Conservation (phyloP, 37 sponge, comb jelly and placozoan genomes). For the Haliclona indistincta region DNA sequence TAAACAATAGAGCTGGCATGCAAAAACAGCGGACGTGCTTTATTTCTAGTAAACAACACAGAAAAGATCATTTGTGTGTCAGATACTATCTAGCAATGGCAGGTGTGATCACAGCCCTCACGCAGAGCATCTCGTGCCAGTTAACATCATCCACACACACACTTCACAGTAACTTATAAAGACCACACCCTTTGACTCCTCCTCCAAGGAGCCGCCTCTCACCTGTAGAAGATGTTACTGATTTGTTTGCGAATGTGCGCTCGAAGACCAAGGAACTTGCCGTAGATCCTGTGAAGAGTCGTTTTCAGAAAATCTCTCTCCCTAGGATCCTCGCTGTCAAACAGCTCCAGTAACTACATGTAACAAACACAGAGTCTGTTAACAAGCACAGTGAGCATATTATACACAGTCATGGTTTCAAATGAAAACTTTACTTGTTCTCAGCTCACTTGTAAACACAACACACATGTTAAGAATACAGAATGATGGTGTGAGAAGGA, state of each 20-base stretch:
- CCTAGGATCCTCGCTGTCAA: slow-evolving; percentile 96
- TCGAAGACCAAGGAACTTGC: slow-evolving; percentile 95
- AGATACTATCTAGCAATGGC: neutral
- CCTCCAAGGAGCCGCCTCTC: neutral
- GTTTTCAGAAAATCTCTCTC: slow-evolving; percentile 99
- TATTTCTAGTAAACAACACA: neutral
- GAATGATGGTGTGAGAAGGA: neutral
- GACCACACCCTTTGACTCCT: neutral
- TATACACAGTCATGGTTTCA: too few species aligned
- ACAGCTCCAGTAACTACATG: slow-evolving; percentile 86
- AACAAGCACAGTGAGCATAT: too few species aligned
- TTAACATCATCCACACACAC: slow-evolving; percentile 7
- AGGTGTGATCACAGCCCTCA: neutral
- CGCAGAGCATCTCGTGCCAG: neutral
- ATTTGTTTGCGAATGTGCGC: slow-evolving; percentile 95
- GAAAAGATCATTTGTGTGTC: neutral
- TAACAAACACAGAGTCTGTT: too few species aligned
- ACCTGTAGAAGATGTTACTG: slow-evolving; percentile 94
- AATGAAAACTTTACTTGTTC: too few species aligned
- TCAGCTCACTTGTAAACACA: too few species aligned
- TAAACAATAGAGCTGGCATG: neutral
- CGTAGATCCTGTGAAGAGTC: slow-evolving; percentile 94
- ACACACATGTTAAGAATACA: neutral
- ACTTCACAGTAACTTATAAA: neutral
- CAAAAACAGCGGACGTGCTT: neutral